These are phyloP conservation scores for Phenganax stokvisi DNA, from an alignment of 92 coral and sea anemone genomes.

Conservation along the genomic window DNA sequence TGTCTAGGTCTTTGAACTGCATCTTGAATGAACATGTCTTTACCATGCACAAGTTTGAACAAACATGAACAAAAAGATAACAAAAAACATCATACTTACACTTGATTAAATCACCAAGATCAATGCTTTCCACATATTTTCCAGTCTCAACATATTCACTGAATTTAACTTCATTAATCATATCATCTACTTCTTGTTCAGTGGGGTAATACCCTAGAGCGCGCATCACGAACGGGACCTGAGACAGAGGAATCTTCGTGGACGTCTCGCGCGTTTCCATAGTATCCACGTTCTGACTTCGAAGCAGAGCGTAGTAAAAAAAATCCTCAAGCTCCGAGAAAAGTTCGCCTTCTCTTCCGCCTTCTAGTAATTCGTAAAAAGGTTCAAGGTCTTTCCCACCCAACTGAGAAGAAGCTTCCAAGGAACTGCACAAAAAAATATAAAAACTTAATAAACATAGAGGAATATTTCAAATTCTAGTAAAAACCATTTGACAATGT, in stretches of 20 bases:
- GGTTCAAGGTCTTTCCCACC: constrained; percentile 96
- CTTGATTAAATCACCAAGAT: constrained; percentile 80
- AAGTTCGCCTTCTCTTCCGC: constrained; percentile 92
- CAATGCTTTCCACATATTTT: constrained; percentile 71
- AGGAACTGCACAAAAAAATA: constrained; percentile 48
- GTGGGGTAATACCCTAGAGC: constrained; percentile 94
- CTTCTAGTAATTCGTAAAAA: constrained; percentile 85
- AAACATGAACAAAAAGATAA: neutral
- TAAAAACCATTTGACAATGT: too few relatives aligned
- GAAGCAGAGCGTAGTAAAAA: constrained; percentile 91
- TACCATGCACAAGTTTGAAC: too few relatives aligned
- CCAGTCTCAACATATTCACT: constrained; percentile 85
- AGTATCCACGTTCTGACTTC: constrained; percentile 93
- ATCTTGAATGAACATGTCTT: too few relatives aligned
- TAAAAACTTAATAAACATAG: too few relatives aligned
- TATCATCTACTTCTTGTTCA: constrained; percentile 96
- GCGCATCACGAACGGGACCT: constrained; percentile 91
- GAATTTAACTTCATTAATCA: constrained; percentile 87
- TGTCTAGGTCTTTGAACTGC: too few relatives aligned
- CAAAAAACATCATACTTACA: constrained; percentile 52
- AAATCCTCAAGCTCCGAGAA: constrained; percentile 86
- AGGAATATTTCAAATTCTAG: too few relatives aligned
- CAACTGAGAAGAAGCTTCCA: constrained; percentile 88
- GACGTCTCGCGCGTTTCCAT: constrained; percentile 83
- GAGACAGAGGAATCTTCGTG: constrained; percentile 71